Base-by-base conservation (phyloP, 2,113 vertebrate species). In the Zeus faber region DNA sequence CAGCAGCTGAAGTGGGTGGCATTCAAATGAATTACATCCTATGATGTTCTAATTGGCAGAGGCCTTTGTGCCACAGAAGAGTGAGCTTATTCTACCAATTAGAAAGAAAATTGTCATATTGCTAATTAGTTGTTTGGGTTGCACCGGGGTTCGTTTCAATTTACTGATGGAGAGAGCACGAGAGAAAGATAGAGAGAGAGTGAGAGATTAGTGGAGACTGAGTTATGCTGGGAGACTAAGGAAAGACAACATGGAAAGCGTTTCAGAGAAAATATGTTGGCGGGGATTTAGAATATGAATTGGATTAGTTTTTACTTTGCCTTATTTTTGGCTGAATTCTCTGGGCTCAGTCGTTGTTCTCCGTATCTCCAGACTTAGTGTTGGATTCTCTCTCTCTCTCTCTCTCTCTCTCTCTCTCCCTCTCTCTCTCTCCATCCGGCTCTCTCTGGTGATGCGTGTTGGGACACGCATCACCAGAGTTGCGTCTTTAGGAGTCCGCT, bases 61-160 rank as follows among this genome's bases (percentile, higher is more conserved):
- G 43, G 18, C 41, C 52, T 60, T 66, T 64, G 52, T 66, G 52
- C 23, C 29, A 37, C 26, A 46, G 47, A 64, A 65, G 40, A 74
- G 70, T 16, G 21, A 63, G 60, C 23, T 62, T 76, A 63, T 62
- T 77, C 70, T 43, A 43, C n/a, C 49, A 54, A 76, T 62, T 69
- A 58, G 20, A 21, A 17, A 52, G 26, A 58, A 59, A 64, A 58
- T 26, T 51, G 55, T 63, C 54, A 54, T 39, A 40, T 18, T 51
- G 48, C 17, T 62, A 59, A 61, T 71, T 63, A 71, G 60, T 40
- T 68, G 52, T 61, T 72, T 46, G 18, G 18, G 20, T 26, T 48
- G 45, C 24, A 48, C 16, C 23, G 23, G 37, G 44, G 45, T 27
- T 55, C 18, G 11, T 39, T 18, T 62, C 39, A 35, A 8, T 62